phyloP scores from a whole-genome alignment of 2,113 vertebrate genomes.

The Rissa tridactyla region DNA sequence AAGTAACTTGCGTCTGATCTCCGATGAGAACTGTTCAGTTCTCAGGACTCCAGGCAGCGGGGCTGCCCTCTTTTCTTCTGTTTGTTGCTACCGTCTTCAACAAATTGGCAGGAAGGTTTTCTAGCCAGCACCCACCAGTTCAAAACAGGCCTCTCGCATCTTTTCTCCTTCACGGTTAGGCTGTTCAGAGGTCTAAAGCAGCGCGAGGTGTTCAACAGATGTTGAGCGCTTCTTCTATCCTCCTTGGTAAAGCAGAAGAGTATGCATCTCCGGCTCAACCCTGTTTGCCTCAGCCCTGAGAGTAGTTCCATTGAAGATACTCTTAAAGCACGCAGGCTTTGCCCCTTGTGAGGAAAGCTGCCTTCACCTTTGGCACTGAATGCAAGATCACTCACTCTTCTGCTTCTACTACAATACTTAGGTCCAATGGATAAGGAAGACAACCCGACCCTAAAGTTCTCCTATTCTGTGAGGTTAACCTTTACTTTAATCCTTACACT shows the following conservation, averaged over 20 bases:
- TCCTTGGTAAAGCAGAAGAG: neutral
- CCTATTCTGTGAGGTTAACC: slow-evolving; percentile 24
- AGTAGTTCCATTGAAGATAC: neutral
- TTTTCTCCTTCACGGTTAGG: neutral
- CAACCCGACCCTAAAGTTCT: neutral
- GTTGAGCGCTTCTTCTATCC: neutral
- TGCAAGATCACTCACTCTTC: neutral
- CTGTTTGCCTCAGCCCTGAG: neutral
- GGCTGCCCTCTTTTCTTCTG: neutral
- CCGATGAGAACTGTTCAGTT: neutral
- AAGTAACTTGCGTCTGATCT: neutral
- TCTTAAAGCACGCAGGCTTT: neutral
- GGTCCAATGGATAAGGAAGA: neutral
- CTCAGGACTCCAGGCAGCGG: neutral
- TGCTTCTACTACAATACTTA: neutral
- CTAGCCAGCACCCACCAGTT: neutral
- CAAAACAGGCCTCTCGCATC: neutral
- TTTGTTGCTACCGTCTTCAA: neutral
- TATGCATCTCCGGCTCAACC: neutral
- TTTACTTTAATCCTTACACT: slow-evolving; percentile 30
- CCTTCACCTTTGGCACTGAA: slow-evolving; percentile 17
- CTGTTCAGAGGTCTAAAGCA: neutral
- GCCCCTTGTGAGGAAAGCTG: neutral
- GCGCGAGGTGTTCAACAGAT: neutral
- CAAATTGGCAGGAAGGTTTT: neutral